These are phyloP conservation scores for Rhagoletis zephyria DNA, from an alignment of 1,140 invertebrate species.

Conservation along the genomic window DNA sequence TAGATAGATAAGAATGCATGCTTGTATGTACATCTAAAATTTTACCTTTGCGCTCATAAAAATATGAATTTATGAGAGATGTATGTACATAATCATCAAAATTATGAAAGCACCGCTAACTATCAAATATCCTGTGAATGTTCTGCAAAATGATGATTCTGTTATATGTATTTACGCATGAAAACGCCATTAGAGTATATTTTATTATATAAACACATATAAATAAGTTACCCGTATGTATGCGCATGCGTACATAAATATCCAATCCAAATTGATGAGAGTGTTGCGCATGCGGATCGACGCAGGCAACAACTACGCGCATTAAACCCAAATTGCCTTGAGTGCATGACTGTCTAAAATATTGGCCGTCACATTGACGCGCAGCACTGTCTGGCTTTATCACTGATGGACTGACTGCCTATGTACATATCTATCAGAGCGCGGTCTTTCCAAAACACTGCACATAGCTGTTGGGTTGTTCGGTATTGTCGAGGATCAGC, in stretches of 20 bases:
- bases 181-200: conserved; percentile 17
- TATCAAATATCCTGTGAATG: conserved; percentile 23
- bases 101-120: neutral
- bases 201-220: conserved; percentile 6
- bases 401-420: neutral
- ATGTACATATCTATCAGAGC: neutral
- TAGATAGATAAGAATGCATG: neutral
- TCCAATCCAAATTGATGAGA: neutral
- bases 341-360: conserved; percentile 2
- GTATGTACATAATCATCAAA: conserved; percentile 22
- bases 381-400: neutral
- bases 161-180: conserved; percentile 41
- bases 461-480: neutral
- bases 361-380: neutral
- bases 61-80: conserved; percentile 47
- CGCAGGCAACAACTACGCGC: neutral
- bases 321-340: neutral
- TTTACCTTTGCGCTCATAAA: conserved; percentile 6
- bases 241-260: neutral
- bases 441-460: conserved; percentile 35
- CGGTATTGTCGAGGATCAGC: neutral
- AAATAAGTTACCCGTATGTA: neutral
- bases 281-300: too few species aligned
- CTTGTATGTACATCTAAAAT: neutral
- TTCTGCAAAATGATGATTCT: conserved; percentile 35